phyloP scores from a whole-genome alignment of 2,888 invertebrate genomes.

The Xanthia togata region DNA sequence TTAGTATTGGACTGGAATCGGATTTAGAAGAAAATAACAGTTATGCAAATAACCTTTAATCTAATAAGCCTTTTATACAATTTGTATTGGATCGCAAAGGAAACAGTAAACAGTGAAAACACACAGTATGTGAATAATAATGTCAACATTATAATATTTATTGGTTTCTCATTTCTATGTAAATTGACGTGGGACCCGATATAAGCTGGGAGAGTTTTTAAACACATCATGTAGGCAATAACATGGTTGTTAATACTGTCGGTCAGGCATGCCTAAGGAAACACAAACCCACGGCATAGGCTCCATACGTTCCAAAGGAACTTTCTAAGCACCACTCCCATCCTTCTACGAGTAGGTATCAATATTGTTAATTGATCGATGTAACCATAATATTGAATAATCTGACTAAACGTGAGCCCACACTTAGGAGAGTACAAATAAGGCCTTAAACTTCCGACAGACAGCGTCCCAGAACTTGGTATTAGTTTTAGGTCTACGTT shows the following conservation, averaged over 20 bases:
- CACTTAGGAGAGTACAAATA: slow-evolving; percentile 23
- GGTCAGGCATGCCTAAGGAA: background rate
- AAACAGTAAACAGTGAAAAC: slow-evolving; percentile 31
- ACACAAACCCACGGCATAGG: background rate
- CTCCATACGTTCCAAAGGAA: background rate
- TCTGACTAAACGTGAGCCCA: slow-evolving; percentile 26
- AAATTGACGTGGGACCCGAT: slow-evolving; percentile 38
- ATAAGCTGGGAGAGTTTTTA: slow-evolving; percentile 11
- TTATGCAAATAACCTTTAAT: slow-evolving; percentile 2
- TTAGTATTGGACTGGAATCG: background rate
- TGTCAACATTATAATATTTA: slow-evolving; percentile 53
- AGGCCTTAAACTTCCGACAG: slow-evolving; percentile 32
- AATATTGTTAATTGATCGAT: slow-evolving; percentile 8
- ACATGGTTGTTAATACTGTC: background rate
- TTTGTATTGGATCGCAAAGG: slow-evolving; percentile 18
- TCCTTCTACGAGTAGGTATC: background rate
- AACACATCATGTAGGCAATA: slow-evolving; percentile 21
- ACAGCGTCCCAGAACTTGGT: slow-evolving; percentile 37
- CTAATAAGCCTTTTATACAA: slow-evolving; percentile 4
- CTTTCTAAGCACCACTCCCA: background rate
- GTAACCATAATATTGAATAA: slow-evolving; percentile 27
- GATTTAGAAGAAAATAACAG: background rate
- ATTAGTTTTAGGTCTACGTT: slow-evolving; percentile 48
- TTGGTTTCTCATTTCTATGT: slow-evolving; percentile 58
- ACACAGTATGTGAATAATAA: slow-evolving; percentile 46